Conservation (phyloP, 2,797 vertebrate genomes). For the Paratrypauchen microcephalus region DNA sequence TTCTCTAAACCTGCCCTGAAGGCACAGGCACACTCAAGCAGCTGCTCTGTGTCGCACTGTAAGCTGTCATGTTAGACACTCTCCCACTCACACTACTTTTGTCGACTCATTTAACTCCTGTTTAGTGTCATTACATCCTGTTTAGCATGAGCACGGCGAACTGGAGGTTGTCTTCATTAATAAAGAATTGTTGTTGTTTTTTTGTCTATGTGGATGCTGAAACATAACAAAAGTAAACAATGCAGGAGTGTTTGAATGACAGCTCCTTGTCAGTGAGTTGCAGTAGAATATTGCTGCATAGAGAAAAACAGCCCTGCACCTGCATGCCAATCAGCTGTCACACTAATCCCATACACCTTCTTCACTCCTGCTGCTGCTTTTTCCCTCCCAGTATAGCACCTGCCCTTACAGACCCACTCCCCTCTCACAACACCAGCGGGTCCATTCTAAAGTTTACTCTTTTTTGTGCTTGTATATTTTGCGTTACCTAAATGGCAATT, state of each 20-base stretch:
- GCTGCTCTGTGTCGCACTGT: conserved; percentile 48
- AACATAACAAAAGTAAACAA: conserved; percentile 48
- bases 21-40: conserved; percentile 64
- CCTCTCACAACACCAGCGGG: conserved; percentile 38
- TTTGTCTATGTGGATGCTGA: conserved; percentile 20
- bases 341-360: conserved; percentile 60
- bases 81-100: conserved; percentile 14
- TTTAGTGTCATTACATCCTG: conserved; percentile 32
- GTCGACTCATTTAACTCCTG: conserved; percentile 17
- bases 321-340: conserved; percentile 83
- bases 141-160: neutral
- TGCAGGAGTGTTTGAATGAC: conserved; percentile 81
- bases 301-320: conserved; percentile 71
- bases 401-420: conserved; percentile 42
- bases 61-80: conserved; percentile 45
- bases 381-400: conserved; percentile 36
- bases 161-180: conserved; percentile 16
- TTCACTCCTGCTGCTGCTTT: conserved; percentile 25
- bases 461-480: conserved; percentile 20
- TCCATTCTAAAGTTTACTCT: conserved; percentile 24
- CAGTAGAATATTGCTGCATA: conserved; percentile 85
- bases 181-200: conserved; percentile 23
- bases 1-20: conserved; percentile 49
- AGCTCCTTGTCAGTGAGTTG: conserved; percentile 84
- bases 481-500: conserved; percentile 37